Evolutionary conservation across 2,888 invertebrate genomes (phyloP), one percentile per base, ranked within the genome.

Genomic region (Drosophila dives): DNA sequence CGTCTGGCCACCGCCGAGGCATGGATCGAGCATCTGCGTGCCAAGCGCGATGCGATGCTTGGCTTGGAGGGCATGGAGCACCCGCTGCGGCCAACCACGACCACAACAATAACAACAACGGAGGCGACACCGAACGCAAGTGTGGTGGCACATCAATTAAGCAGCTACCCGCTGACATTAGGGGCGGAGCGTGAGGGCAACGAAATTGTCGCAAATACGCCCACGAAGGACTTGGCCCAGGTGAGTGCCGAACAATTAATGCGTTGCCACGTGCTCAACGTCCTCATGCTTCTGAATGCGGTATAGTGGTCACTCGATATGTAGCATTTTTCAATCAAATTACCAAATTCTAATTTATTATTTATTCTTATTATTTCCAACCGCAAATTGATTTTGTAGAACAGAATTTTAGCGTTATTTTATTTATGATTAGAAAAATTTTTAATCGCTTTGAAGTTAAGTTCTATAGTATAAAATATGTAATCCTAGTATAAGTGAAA

Each of bases 1-100:
- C 87, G 93, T 7, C 71, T 93, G 83, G 92, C 92, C 49, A 93
- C 93, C 3, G 89, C 86, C 38, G 92, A 93, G 49, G 92, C 93
- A 5, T 93, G 93, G 93, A 81, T 93, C 20, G 92, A 92, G 34
- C 92, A 92, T 75, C 74, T 93, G 26, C 89, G 92, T 68, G 67
- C 77, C 17, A 91, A 92, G 62, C 88, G 90, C 17, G 89, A 87
- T 34, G 86, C 78, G 17, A 68, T 92, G 62, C 67, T 90, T n/a
- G 87, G 83, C 2, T 64, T 80, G 33, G 90, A 92, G 20, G 82
- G 77, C 17, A 56, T 73, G 66, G 71, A 60, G 6, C 32, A 69
- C 26, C 58, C 53, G 2, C 8, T 11, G n/a, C 51, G 62, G 1
- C 64, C 40, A 15, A 55, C 38, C 10, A 32, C 60, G 17, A n/a